Percentiles rank a stretch among this genome's conserved stretches.
phyloP scores from a whole-genome alignment of 1,140 invertebrate species.

The Lordiphosa mommai region DNA sequence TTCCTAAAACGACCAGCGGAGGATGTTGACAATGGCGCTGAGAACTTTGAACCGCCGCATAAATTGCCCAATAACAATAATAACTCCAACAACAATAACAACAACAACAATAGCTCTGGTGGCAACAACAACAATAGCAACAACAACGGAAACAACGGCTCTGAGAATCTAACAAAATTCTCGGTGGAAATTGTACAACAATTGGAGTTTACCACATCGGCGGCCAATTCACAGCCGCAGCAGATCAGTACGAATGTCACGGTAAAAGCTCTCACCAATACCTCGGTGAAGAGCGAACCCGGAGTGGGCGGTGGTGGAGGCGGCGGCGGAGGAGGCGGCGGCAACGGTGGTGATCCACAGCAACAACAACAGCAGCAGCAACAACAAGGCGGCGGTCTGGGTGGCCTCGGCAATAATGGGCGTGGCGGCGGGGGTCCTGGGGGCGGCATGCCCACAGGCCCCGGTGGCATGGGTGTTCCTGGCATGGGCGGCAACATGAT shows the following conservation, averaged over 20 bases:
- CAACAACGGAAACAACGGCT: slow-evolving; percentile 57
- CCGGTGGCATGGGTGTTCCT: slow-evolving; percentile 36
- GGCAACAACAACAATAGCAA: slow-evolving; percentile 78
- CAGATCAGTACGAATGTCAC: slow-evolving; percentile 96
- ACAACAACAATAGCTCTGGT: slow-evolving; percentile 69
- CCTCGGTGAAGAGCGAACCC: slow-evolving; percentile 89
- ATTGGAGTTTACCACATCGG: slow-evolving; percentile 91
- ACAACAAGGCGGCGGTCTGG: slow-evolving; percentile 68
- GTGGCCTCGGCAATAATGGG: slow-evolving; percentile 67
- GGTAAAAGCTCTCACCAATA: slow-evolving; percentile 91
- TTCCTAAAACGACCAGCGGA: slow-evolving; percentile 88
- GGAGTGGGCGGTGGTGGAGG: slow-evolving; percentile 76
- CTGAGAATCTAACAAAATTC: slow-evolving; percentile 88
- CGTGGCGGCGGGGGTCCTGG: slow-evolving; percentile 46
- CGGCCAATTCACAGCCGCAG: slow-evolving; percentile 90
- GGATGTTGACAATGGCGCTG: slow-evolving; percentile 84
- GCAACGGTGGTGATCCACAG: slow-evolving; percentile 80
- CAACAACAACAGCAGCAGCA: slow-evolving; percentile 69
- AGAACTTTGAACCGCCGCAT: slow-evolving; percentile 86
- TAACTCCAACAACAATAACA: slow-evolving; percentile 72
- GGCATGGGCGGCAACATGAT: slow-evolving; percentile 60
- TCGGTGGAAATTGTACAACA: slow-evolving; percentile 95
- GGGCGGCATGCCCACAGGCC: slow-evolving; percentile 45
- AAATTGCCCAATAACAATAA: slow-evolving; percentile 87
- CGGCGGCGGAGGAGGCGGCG: slow-evolving; percentile 49